phyloP scores from a whole-genome alignment of 2,888 invertebrate genomes.

The Eucera pruinosa region DNA sequence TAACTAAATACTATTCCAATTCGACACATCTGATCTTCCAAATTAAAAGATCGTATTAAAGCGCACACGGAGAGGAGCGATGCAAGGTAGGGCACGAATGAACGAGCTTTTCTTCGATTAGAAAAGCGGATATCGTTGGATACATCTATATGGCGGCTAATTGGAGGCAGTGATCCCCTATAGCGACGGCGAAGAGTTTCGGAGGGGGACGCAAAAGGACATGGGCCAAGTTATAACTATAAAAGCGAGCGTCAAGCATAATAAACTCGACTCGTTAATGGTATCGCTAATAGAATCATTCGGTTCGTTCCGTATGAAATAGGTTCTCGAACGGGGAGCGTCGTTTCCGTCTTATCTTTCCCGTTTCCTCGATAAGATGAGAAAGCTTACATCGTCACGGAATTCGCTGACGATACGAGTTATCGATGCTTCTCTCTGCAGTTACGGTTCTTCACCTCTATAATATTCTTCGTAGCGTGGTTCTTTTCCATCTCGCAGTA shows the following conservation, averaged over 20 bases:
- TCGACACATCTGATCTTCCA: too few relatives aligned
- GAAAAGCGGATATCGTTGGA: slow-evolving; percentile 70
- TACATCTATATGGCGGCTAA: slow-evolving; percentile 77
- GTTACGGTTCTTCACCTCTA: too few relatives aligned
- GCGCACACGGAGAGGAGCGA: too few relatives aligned
- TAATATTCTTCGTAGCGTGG: too few relatives aligned
- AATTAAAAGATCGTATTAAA: too few relatives aligned
- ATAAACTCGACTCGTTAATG: slow-evolving; percentile 80
- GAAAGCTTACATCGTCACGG: slow-evolving; percentile 1
- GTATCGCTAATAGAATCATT: slow-evolving; percentile 83
- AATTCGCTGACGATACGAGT: slow-evolving; percentile 1
- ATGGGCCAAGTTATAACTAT: slow-evolving; percentile 79
- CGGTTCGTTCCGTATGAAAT: slow-evolving; percentile 63
- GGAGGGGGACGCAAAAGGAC: slow-evolving; percentile 34
- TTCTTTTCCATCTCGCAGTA: too few relatives aligned
- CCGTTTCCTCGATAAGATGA: slow-evolving; percentile 36
- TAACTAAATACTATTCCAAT: too few relatives aligned
- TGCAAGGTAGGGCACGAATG: background rate
- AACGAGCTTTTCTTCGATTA: slow-evolving; percentile 54
- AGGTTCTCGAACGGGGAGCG: slow-evolving; percentile 43
- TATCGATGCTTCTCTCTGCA: background rate
- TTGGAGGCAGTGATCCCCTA: slow-evolving; percentile 76
- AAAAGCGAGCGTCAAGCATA: slow-evolving; percentile 78
- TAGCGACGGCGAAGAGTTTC: slow-evolving; percentile 45
- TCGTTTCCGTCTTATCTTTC: slow-evolving; percentile 28